phyloP scores from a whole-genome alignment of 2,113 vertebrate species.

The human (Homo sapiens) region DNA sequence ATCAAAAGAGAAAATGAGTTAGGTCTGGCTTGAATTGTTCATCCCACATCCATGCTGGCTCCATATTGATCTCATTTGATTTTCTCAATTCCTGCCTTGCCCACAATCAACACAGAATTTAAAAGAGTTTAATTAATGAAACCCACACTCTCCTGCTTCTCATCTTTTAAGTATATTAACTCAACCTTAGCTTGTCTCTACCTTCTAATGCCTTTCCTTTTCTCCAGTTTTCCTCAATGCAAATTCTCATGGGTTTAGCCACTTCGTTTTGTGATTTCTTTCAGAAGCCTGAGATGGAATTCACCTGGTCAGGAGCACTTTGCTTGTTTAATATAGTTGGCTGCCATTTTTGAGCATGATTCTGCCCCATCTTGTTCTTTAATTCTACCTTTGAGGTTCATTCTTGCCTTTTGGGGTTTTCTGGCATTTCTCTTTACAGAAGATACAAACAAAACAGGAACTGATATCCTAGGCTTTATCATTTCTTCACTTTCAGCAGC shows the following conservation, averaged over 20 bases:
- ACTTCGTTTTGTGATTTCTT: neutral
- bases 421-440: neutral
- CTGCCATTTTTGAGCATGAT: neutral
- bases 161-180: conserved; percentile 7
- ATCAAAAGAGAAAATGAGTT: conserved; percentile 71
- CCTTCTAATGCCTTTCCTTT: neutral
- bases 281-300: neutral
- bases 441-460: neutral
- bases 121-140: conserved; percentile 39
- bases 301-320: neutral
- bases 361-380: neutral
- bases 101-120: conserved; percentile 63
- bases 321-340: neutral
- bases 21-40: conserved; percentile 58
- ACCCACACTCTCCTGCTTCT: neutral
- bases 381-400: neutral
- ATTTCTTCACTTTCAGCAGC: neutral
- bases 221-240: neutral
- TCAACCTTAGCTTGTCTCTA: conserved; percentile 20
- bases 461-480: neutral
- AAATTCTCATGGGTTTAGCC: neutral
- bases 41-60: conserved; percentile 49
- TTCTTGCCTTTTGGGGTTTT: neutral
- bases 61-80: conserved; percentile 33
- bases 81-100: conserved; percentile 52